phyloP scores from a whole-genome alignment of 2,888 invertebrate species.

The Acanthopleura granulata region DNA sequence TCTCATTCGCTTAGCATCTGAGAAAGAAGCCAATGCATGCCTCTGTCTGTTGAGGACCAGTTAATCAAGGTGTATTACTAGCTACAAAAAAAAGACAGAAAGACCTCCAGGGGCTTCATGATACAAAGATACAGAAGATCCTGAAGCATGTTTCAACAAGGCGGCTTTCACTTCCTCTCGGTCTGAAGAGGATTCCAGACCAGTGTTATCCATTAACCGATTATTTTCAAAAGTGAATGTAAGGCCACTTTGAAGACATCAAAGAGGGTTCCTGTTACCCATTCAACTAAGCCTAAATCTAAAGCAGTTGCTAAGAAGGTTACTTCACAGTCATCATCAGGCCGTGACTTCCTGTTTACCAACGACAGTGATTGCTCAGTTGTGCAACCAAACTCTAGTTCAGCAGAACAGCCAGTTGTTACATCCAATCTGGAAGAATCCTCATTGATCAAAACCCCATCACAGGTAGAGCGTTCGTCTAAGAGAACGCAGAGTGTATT shows the following conservation, averaged over 20 bases:
- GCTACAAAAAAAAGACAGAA: constrained; percentile 20
- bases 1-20: constrained; percentile 27
- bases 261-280: not conserved
- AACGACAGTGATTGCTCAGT: not conserved
- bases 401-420: not conserved
- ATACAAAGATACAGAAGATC: constrained; percentile 16
- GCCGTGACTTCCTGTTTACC: not conserved
- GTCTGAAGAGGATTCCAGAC: constrained; percentile 16
- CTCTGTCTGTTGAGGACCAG: constrained; percentile 22
- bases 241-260: not conserved
- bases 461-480: not conserved
- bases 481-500: not conserved
- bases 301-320: not conserved
- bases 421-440: not conserved
- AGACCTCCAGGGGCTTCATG: constrained; percentile 17
- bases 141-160: constrained; percentile 24
- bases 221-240: constrained; percentile 23
- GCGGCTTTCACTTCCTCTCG: constrained; percentile 19
- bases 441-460: not conserved
- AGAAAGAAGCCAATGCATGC: constrained; percentile 25
- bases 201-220: constrained; percentile 6
- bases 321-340: constrained; percentile 1
- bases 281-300: not conserved
- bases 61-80: constrained; percentile 25
- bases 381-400: not conserved